These are phyloP conservation scores for Phrynocephalus forsythii DNA, from an alignment of 2,797 vertebrate species.

Conservation along the genomic window DNA sequence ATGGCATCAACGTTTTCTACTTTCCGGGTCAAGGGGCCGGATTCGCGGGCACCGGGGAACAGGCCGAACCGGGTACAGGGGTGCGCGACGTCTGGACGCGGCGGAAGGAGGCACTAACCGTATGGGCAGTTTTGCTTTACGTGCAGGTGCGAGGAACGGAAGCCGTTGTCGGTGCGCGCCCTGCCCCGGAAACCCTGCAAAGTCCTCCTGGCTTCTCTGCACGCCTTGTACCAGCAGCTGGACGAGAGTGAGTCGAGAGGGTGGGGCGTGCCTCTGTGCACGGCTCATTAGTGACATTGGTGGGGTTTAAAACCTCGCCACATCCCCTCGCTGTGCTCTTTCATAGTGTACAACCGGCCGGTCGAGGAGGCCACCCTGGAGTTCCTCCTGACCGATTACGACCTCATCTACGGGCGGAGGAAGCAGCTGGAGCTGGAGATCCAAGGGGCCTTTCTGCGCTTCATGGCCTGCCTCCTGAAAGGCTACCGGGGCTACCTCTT, in stretches of 20 bases:
- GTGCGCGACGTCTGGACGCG: not conserved
- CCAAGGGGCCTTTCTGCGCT: conserved; percentile 90
- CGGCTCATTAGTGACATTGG: no score
- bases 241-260: conserved; percentile 87
- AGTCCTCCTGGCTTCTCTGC: conserved; percentile 85
- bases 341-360: conserved; percentile 86
- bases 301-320: no score
- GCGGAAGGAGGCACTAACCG: not conserved
- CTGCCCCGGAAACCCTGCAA: conserved; percentile 90
- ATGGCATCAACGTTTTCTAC: not conserved
- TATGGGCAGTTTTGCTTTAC: not conserved
- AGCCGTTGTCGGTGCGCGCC: conserved; percentile 84
- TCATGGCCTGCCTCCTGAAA: conserved; percentile 90
- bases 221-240: conserved; percentile 86
- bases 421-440: conserved; percentile 94
- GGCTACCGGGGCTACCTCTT: conserved; percentile 90
- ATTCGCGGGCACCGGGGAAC: not conserved
- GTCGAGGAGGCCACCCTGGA: conserved; percentile 92
- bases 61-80: not conserved
- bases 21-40: no score
- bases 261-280: accelerated
- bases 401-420: conserved; percentile 88
- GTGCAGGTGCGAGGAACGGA: conserved; percentile 90
- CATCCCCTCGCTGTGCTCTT: not conserved
- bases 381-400: conserved; percentile 91